These are phyloP conservation scores for Parauchenoglanis punctatus DNA, from an alignment of 2,797 vertebrate species.

Conservation along the genomic window DNA sequence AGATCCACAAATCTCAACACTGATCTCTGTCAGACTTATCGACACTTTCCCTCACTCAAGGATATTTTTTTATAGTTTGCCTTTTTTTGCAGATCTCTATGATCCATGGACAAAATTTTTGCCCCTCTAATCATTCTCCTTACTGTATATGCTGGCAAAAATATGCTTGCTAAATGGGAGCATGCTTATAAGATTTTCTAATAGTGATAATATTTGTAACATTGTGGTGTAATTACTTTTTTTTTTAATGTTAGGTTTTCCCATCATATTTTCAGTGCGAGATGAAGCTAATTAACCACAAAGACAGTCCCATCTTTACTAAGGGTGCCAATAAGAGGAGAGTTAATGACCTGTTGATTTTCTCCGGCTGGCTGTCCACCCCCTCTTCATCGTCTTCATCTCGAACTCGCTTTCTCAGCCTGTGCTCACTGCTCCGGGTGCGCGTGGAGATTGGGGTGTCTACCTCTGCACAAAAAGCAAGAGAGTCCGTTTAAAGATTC, in stretches of 20 bases:
- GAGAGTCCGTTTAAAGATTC: not conserved
- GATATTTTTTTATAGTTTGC: not conserved
- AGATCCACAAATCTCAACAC: not conserved
- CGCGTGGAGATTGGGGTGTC: slow-evolving; percentile 57
- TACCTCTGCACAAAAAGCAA: slow-evolving; percentile 52
- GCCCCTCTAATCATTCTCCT: too few relatives aligned
- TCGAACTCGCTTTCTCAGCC: slow-evolving; percentile 57
- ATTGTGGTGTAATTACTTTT: too few relatives aligned
- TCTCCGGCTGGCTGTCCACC: slow-evolving; percentile 44
- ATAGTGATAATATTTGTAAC: not conserved
- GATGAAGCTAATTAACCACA: not conserved
- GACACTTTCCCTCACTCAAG: not conserved
- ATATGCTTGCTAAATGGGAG: too few relatives aligned
- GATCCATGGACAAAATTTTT: too few relatives aligned
- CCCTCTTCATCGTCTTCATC: slow-evolving; percentile 38
- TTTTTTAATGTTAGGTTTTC: not conserved
- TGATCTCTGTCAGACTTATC: not conserved
- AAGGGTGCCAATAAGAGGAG: not conserved
- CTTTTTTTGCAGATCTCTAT: too few relatives aligned
- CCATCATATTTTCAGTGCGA: not conserved
- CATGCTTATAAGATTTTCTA: not conserved
- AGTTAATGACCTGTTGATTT: slow-evolving; percentile 58
- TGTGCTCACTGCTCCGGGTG: slow-evolving; percentile 69
- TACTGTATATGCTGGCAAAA: too few relatives aligned
- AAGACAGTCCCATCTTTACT: not conserved